Evolutionary conservation across 1,140 invertebrate species (phyloP).

Genomic region (Tetramorium alpestre): DNA sequence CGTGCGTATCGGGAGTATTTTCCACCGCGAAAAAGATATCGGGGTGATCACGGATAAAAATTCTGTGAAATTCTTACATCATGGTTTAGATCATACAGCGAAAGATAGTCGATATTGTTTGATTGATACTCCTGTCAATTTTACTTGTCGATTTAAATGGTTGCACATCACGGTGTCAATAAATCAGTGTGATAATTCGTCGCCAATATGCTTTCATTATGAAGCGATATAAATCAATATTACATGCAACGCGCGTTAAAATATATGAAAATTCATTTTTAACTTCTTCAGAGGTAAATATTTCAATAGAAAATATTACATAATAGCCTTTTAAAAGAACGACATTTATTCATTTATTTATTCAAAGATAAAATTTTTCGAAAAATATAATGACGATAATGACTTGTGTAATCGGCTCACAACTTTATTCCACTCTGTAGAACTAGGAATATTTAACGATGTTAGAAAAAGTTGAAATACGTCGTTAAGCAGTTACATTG

Average conservation of each 20-base stretch:
- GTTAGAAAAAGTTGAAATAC: constrained; percentile 12
- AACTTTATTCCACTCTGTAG: not conserved
- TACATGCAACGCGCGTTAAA: not conserved
- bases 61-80: not conserved
- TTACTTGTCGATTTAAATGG: not conserved
- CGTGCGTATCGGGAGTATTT: constrained; percentile 6
- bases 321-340: not conserved
- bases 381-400: not conserved
- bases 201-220: not conserved
- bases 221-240: not conserved
- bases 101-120: not conserved
- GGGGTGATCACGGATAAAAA: not conserved
- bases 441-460: not conserved
- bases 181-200: not conserved
- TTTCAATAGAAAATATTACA: not conserved
- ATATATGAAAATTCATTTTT: not conserved
- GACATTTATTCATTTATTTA: not conserved
- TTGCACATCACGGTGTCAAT: not conserved
- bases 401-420: not conserved
- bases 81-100: not conserved
- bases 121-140: not conserved
- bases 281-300: not conserved
- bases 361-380: not conserved
- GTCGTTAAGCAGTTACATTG: not conserved
- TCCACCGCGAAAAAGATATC: not conserved